Evolutionary conservation across 2,888 invertebrate genomes (phyloP).

Genomic region (Eustalomyia histrio): DNA sequence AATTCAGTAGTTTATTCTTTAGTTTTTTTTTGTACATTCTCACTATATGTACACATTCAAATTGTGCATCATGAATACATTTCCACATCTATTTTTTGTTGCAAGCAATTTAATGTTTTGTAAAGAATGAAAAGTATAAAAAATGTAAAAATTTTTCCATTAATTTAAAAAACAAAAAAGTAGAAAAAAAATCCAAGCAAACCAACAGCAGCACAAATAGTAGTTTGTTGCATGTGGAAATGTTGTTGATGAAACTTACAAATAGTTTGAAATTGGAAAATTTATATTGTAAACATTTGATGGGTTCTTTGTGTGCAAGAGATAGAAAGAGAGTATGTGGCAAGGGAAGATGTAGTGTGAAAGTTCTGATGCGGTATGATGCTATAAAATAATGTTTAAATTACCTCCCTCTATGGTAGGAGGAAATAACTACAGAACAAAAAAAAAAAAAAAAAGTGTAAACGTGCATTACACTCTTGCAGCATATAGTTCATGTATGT

Average conservation of each 20-base stretch:
- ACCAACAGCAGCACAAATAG: constrained; percentile 33
- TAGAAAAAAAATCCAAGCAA: constrained; percentile 20
- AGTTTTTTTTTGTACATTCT: not conserved
- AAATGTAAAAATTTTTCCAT: constrained; percentile 52
- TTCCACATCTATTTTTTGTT: constrained; percentile 18
- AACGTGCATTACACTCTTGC: constrained; percentile 14
- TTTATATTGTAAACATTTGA: constrained; percentile 31
- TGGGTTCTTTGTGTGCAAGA: not conserved
- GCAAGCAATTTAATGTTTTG: constrained; percentile 9
- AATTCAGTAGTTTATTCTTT: constrained; percentile 29
- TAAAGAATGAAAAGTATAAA: constrained; percentile 13
- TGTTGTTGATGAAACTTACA: constrained; percentile 51
- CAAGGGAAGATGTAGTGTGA: not conserved
- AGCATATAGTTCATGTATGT: not conserved
- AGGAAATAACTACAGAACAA: not conserved
- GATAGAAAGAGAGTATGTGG: not conserved
- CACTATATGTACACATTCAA: constrained; percentile 18
- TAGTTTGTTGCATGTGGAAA: constrained; percentile 54
- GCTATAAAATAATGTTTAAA: constrained; percentile 46
- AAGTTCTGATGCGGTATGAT: not conserved
- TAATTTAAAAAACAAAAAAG: constrained; percentile 46
- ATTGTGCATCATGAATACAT: constrained; percentile 45
- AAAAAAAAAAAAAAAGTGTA: no score
- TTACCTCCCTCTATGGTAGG: constrained; percentile 52
- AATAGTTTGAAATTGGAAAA: constrained; percentile 32